Evolutionary conservation across 2,797 vertebrate genomes (phyloP), one percentile per base, ranked within the genome.

Genomic region (Cirrhinus molitorella): DNA sequence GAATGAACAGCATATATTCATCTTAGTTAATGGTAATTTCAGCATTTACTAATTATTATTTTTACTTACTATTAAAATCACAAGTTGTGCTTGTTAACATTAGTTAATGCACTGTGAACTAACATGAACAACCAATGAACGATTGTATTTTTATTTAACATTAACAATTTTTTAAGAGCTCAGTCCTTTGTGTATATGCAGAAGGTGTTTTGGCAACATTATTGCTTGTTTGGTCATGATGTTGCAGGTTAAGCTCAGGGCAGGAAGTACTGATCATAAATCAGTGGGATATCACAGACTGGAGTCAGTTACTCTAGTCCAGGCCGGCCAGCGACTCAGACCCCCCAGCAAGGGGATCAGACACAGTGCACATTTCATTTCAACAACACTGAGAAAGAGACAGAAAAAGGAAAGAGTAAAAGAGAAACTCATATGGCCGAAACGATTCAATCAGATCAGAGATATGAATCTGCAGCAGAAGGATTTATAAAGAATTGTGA

Each of bases 251-350:
- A 68, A 59, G 63, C n/a, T 68, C 31, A 74, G 47, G 59, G 28
- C 83, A 85, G 71, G 83, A 85, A 80, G 61, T 25, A 21, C 28
- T 75, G 70, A 57, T 59, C 66, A 80, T 80, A 80, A 85, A 80
- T 75, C 83, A 85, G 61, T 51, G 28, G 71, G 70, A 55, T 66
- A 80, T 85, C 63, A 80, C 75, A 51, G 70, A 74, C 28, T 53
- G 45, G 45, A 80, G 37, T 78, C 74, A 23, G 74, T 71, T 37
- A 59, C 28, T 77, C 51, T 83, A 40, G 81, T 61, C 77, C 82
- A 71, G 74, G 25, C 40, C 74, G 34, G 65, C 51, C 28, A 78
- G 19, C 21, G n/a, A 21, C 82, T 34, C 51, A 21, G 74, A 79
- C 75, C 80, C 75, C 80, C 80, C 63, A 79, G 34, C 23, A 65